A percentile compares a stretch with the other conserved stretches of the same genome.
Conservation (phyloP, 1,140 invertebrate genomes). For the Plectrocnemia conspersa region DNA sequence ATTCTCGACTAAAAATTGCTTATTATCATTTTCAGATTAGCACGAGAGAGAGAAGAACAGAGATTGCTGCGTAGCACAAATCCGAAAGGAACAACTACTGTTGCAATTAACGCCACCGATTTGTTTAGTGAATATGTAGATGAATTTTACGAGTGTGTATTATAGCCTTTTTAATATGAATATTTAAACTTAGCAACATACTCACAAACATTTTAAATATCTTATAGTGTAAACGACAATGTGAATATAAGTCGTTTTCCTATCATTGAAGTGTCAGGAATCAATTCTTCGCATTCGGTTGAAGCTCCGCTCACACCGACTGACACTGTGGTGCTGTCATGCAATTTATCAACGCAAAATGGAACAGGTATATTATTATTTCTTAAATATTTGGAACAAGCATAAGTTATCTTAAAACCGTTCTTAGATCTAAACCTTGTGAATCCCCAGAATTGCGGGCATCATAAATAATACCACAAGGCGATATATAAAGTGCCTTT, state of each 20-base stretch:
- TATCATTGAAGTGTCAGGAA: conserved; percentile 81
- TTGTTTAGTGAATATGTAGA: conserved; percentile 80
- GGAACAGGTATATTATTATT: conserved; percentile 60
- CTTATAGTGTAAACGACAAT: conserved; percentile 1
- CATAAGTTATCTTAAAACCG: no score
- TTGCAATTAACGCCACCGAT: conserved; percentile 90
- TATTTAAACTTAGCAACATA: background rate
- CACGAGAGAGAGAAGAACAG: conserved; percentile 73
- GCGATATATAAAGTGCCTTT: no score
- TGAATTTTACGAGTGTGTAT: conserved; percentile 54
- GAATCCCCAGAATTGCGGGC: no score
- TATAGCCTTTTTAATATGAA: background rate
- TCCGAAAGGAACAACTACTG: conserved; percentile 79
- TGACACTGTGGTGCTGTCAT: conserved; percentile 76
- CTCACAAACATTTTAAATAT: background rate
- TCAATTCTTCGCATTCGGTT: conserved; percentile 88
- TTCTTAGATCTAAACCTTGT: no score
- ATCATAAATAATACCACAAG: no score
- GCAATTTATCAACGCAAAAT: conserved; percentile 79
- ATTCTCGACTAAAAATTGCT: no score
- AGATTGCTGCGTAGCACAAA: conserved; percentile 82
- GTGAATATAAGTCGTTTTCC: conserved; percentile 53
- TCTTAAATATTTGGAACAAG: no score
- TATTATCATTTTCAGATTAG: conserved; percentile 38
- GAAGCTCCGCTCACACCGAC: conserved; percentile 84